Percentiles rank a stretch among this genome's conserved stretches.
phyloP scores from a whole-genome alignment of 2,888 invertebrate species.

The Baronia brevicornis region DNA sequence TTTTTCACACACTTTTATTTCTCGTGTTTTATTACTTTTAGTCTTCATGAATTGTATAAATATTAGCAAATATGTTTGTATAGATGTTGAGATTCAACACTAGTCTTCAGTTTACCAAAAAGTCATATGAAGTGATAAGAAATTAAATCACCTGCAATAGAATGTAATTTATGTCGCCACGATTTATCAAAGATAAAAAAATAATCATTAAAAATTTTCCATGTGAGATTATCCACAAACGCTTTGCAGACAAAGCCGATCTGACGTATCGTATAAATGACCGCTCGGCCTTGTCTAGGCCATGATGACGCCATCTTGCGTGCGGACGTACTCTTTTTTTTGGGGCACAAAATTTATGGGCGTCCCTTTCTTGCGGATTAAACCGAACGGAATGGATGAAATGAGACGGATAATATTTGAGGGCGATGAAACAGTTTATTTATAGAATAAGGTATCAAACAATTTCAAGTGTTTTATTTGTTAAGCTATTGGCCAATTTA shows the following conservation, averaged over 20 bases:
- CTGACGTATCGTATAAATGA: constrained; percentile 66
- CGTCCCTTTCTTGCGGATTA: constrained; percentile 40
- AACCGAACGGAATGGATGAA: constrained; percentile 23
- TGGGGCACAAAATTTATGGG: constrained; percentile 48
- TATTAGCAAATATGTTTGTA: too few species aligned
- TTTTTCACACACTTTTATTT: too few species aligned
- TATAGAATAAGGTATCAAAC: constrained; percentile 34
- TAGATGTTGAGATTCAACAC: too few species aligned
- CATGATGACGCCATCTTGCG: constrained; percentile 71
- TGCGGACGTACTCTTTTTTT: constrained; percentile 62
- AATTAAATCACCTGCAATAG: too few species aligned
- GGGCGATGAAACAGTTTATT: constrained; percentile 33
- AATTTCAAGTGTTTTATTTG: constrained; percentile 18
- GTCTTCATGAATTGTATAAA: too few species aligned
- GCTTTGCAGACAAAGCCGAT: constrained; percentile 51
- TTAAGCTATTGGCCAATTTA: constrained; percentile 21
- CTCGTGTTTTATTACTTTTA: too few species aligned
- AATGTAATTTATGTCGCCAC: constrained; percentile 1
- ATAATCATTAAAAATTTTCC: constrained; percentile 28
- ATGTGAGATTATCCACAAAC: constrained; percentile 34
- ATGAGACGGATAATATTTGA: constrained; percentile 31
- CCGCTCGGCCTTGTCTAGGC: constrained; percentile 75
- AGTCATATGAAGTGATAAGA: too few species aligned
- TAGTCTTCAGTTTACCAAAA: too few species aligned
- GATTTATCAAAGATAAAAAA: constrained; percentile 10